A percentile compares a stretch with the other conserved stretches of the same genome.
phyloP scores from a whole-genome alignment of 1,140 invertebrate species.

The Drosophila seguyi region DNA sequence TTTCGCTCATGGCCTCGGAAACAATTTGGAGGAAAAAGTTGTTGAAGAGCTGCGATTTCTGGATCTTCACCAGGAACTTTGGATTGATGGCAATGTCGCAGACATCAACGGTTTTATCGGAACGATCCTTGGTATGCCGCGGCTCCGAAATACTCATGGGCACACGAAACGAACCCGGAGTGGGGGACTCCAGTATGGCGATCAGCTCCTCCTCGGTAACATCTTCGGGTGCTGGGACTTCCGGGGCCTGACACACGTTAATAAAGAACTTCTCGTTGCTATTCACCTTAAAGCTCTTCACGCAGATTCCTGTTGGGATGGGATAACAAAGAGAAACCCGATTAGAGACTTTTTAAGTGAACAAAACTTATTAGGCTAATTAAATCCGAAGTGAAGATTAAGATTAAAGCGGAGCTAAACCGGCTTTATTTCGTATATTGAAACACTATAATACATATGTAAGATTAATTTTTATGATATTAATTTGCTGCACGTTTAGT shows the following conservation, averaged over 20 bases:
- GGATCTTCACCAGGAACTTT: slow-evolving; percentile 89
- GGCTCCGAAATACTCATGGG: slow-evolving; percentile 95
- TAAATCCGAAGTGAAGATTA: neutral
- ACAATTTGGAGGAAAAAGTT: slow-evolving; percentile 91
- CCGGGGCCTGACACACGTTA: slow-evolving; percentile 91
- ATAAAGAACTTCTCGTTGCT: slow-evolving; percentile 91
- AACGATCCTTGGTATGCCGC: slow-evolving; percentile 92
- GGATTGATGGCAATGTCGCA: slow-evolving; percentile 93
- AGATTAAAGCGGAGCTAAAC: slow-evolving; percentile 4
- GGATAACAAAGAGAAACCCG: neutral
- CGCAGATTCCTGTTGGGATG: slow-evolving; percentile 89
- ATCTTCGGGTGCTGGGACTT: slow-evolving; percentile 92
- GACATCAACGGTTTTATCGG: slow-evolving; percentile 88
- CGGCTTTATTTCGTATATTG: slow-evolving; percentile 18
- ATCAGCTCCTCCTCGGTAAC: slow-evolving; percentile 91
- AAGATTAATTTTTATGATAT: neutral
- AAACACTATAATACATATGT: slow-evolving; percentile 8
- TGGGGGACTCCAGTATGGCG: slow-evolving; percentile 90
- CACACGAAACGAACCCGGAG: slow-evolving; percentile 90
- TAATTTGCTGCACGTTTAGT: neutral
- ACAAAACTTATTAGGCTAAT: neutral
- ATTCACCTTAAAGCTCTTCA: slow-evolving; percentile 91
- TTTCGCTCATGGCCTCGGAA: slow-evolving; percentile 91
- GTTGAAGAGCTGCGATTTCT: slow-evolving; percentile 89
- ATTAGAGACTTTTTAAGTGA: neutral